Percentiles rank a stretch among this genome's conserved stretches.
These are phyloP conservation scores for Eristalinus aeneus DNA, from an alignment of 2,888 invertebrate genomes.

Conservation along the genomic window DNA sequence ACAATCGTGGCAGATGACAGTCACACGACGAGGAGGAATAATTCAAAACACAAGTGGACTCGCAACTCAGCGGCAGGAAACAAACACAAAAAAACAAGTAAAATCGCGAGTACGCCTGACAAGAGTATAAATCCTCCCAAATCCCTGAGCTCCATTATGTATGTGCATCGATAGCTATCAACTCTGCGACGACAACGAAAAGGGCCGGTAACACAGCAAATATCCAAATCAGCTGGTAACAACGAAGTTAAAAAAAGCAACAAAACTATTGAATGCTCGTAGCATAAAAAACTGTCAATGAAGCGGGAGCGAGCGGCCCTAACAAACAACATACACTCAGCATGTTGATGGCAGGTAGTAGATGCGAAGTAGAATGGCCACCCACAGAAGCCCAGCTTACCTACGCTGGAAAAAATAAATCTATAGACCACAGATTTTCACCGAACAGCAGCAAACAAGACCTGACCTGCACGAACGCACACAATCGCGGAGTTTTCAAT, in stretches of 20 bases:
- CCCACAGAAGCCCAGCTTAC: neutral
- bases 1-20: neutral
- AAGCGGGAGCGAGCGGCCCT: neutral
- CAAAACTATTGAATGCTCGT: neutral
- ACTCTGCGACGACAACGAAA: conserved; percentile 16
- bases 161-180: conserved; percentile 30
- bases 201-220: conserved; percentile 29
- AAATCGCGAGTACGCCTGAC: neutral
- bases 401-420: conserved; percentile 15
- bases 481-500: conserved; percentile 24
- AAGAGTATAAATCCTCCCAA: conserved; percentile 42
- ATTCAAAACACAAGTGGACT: neutral
- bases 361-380: neutral
- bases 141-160: conserved; percentile 10
- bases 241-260: conserved; percentile 10
- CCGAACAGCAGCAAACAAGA: conserved; percentile 16
- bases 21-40: neutral
- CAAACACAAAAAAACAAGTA: neutral
- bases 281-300: conserved; percentile 19
- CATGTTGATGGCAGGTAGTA: conserved; percentile 10
- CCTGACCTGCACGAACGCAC: conserved; percentile 1
- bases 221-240: conserved; percentile 42
- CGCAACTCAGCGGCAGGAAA: neutral
- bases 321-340: conserved; percentile 3
- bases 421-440: conserved; percentile 22